Conservation (phyloP, 1,140 invertebrate genomes). For the Galleria mellonella region DNA sequence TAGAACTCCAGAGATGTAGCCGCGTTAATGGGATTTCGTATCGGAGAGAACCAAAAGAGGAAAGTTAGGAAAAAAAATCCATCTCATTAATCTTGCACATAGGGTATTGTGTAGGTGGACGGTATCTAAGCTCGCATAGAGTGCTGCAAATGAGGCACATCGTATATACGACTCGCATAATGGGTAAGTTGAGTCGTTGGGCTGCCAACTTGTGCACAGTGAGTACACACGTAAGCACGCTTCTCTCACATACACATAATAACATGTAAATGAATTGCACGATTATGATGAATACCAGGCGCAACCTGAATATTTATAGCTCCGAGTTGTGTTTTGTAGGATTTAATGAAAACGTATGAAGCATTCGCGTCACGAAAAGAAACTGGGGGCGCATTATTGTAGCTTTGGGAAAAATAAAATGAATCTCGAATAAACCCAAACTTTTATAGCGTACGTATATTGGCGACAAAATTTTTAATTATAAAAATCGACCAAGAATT, state of each 20-base stretch:
- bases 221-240: slow-evolving; percentile 8
- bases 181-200: not conserved
- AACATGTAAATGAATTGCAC: slow-evolving; percentile 56
- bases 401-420: not conserved
- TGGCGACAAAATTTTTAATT: no score
- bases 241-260: slow-evolving; percentile 30
- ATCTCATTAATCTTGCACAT: no score
- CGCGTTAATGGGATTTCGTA: no score
- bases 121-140: slow-evolving; percentile 3
- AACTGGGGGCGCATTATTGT: slow-evolving; percentile 14
- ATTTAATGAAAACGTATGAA: slow-evolving; percentile 33
- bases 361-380: slow-evolving; percentile 29
- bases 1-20: no score
- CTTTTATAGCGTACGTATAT: no score
- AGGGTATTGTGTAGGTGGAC: slow-evolving; percentile 1
- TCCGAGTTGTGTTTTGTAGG: slow-evolving; percentile 23
- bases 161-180: slow-evolving; percentile 3
- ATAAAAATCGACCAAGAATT: no score
- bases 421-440: no score
- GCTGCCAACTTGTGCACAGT: not conserved
- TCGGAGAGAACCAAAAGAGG: no score
- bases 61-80: no score
- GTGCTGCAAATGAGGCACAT: slow-evolving; percentile 5
- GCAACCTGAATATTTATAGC: slow-evolving; percentile 42
- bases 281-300: slow-evolving; percentile 47